Base-by-base conservation (phyloP, 2,113 vertebrate species). In the Halcyon senegalensis region DNA sequence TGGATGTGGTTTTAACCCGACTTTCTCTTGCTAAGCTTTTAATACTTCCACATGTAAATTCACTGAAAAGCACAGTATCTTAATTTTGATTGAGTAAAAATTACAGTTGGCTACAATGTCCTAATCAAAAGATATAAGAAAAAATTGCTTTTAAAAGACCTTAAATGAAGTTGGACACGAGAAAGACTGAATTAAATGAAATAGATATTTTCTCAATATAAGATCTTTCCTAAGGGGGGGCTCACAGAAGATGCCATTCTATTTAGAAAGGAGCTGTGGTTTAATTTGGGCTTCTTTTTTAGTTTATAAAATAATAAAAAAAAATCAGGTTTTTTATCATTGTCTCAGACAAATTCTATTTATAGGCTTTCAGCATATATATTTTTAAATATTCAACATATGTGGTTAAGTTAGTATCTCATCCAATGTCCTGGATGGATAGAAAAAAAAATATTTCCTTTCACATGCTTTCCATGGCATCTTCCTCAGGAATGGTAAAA, bases 201-300 rank as follows among this genome's bases (percentile, higher is more conserved):
- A 91, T 31, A 62, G n/a, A 9, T 64, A 24, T 76, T 79, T 97
- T 90, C 53, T 85, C 87, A 79, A 94, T 79, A 60, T 67, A 68
- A 68, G 8, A 10, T 62, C 30, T 89, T 75, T 58, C 15, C 30
- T 68, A 73, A 74, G 33, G 48, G 82, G 82, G 17, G 23, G 10
- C 31, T 82, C 55, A 66, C 66, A 30, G 78, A 94, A 90, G 51
- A 73, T 55, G 55, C 31, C 59, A 30, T 85, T 87, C 41, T 63
- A 31, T 51, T 94, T 84, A 59, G 70, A 69, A 94, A 41, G 44
- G 48, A 79, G 3, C 11, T 69, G 41, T 67, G n/a, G 5, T 55
- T 96, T 63, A 48, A 21, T 15, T 64, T 60, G 30, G n/a, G 33
- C 16, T 5, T 24, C 35, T 41, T 55, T 69, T 91, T 82, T 35